Evolutionary conservation across 2,797 vertebrate species (phyloP).

Genomic region (Sebastes iracundus): DNA sequence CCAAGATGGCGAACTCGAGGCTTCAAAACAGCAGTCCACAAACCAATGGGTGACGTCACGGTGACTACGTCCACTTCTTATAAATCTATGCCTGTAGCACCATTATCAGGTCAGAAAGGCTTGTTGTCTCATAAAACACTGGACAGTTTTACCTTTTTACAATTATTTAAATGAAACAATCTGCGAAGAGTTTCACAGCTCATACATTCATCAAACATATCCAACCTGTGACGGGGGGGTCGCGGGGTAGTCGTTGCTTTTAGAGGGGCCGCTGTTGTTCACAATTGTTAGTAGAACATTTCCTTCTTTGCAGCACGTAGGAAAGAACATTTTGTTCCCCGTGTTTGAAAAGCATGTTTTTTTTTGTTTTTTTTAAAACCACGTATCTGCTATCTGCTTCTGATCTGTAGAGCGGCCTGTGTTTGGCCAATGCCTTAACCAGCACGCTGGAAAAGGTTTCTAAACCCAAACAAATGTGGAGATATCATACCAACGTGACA

Average conservation of each 20-base stretch:
- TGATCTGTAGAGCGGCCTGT: slow-evolving; percentile 47
- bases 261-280: neutral
- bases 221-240: neutral
- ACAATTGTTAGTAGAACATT: slow-evolving; percentile 9
- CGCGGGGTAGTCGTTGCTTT: neutral
- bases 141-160: neutral
- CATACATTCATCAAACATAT: slow-evolving; percentile 6
- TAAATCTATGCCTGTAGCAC: no score
- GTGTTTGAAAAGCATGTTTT: slow-evolving; percentile 27
- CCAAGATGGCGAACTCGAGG: no score
- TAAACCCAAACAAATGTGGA: slow-evolving; percentile 68
- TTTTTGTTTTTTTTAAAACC: slow-evolving; percentile 25
- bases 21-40: no score
- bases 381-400: slow-evolving; percentile 54
- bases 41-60: no score
- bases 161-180: neutral
- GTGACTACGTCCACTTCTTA: no score
- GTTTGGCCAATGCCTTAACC: slow-evolving; percentile 55
- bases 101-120: no score
- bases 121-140: neutral
- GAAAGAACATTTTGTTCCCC: slow-evolving; percentile 59
- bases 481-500: slow-evolving; percentile 67
- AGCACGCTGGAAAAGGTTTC: slow-evolving; percentile 49
- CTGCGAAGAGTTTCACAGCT: neutral
- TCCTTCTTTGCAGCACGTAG: slow-evolving; percentile 12